Evolutionary conservation across 2,888 invertebrate species (phyloP), one percentile per base, ranked within the genome.

Genomic region (Rhagium mordax): DNA sequence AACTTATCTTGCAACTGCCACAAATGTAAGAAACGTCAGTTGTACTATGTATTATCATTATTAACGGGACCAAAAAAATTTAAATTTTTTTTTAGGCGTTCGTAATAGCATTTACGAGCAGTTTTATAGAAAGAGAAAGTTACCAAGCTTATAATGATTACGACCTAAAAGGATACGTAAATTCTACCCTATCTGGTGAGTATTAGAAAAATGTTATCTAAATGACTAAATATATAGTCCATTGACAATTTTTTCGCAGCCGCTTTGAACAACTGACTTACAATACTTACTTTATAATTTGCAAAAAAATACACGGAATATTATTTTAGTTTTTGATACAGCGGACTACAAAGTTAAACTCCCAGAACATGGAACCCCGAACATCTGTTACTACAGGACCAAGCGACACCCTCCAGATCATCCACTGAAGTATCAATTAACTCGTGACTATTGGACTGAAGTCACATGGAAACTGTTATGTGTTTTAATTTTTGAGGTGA

Each of bases 401-500:
- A 86, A 86, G 70, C 82, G 89, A 41, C 82, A 86, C 74, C 81
- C 82, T 3, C 84, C 83, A 0, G 73, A 68, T 48, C 78, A 82
- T 71, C 74, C 75, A 13, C 10, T 83, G 1, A 81, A 85, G 57
- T 89, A 89, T 75, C 74, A 83, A 21, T 82, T 88, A 48, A 89
- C 89, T 2, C 81, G 86, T 29, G 85, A 88, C 47, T 91, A 89
- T 85, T 93, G 92, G 91, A 89, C 89, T 75, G 86, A 91, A 27
- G 82, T 92, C 74, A 89, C 90, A 0, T 89, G 90, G 29, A 85
- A 90, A 80, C 87, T 93, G 27, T 88, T 89, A 1, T 91, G 92
- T 84, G 90, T 93, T 27, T 87, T 92, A 49, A 85, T 91, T 13
- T 93, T 92, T 87, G 91, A 92, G 89, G 92, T 91, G 84, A n/a